Evolutionary conservation across 1,140 invertebrate genomes (phyloP).

Genomic region (Drosophila miranda): DNA sequence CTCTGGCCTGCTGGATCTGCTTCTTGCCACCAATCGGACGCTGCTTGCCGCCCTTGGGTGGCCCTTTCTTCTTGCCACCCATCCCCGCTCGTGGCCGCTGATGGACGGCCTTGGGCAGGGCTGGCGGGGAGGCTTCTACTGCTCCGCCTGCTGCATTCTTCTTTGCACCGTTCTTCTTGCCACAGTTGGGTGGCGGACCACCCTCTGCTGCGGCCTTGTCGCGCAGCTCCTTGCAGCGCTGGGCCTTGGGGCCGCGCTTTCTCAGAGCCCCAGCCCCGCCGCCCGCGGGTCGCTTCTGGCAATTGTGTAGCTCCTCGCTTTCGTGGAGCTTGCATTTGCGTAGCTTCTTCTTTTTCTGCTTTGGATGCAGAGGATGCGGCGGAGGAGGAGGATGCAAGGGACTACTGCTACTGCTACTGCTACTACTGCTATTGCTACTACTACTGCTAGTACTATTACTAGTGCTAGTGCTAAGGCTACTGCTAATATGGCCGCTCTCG

Average conservation of each 20-base stretch:
- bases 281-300: slow-evolving; percentile 41
- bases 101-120: slow-evolving; percentile 23
- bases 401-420: slow-evolving; percentile 33
- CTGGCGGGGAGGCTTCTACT: too few species aligned
- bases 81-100: slow-evolving; percentile 13
- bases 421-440: slow-evolving; percentile 42
- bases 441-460: slow-evolving; percentile 52
- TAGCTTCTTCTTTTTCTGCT: slow-evolving; percentile 47
- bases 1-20: too few species aligned
- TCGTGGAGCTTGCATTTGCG: slow-evolving; percentile 65
- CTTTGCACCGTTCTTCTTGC: slow-evolving; percentile 49
- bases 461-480: slow-evolving; percentile 54
- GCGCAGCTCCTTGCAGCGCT: slow-evolving; percentile 54
- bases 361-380: too few species aligned
- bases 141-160: slow-evolving; percentile 4
- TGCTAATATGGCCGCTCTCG: slow-evolving; percentile 73
- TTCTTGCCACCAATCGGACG: slow-evolving; percentile 35
- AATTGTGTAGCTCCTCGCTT: slow-evolving; percentile 71
- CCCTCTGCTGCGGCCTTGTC: slow-evolving; percentile 43
- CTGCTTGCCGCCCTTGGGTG: slow-evolving; percentile 44
- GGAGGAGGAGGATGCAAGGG: too few species aligned
- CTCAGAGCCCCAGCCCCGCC: slow-evolving; percentile 41
- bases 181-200: slow-evolving; percentile 52
- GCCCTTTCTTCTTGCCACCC: slow-evolving; percentile 35
- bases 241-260: slow-evolving; percentile 59